A percentile compares a stretch with the other conserved stretches of the same genome.
Conservation (phyloP, 2,113 vertebrate species). For the Budorcas taxicolor region DNA sequence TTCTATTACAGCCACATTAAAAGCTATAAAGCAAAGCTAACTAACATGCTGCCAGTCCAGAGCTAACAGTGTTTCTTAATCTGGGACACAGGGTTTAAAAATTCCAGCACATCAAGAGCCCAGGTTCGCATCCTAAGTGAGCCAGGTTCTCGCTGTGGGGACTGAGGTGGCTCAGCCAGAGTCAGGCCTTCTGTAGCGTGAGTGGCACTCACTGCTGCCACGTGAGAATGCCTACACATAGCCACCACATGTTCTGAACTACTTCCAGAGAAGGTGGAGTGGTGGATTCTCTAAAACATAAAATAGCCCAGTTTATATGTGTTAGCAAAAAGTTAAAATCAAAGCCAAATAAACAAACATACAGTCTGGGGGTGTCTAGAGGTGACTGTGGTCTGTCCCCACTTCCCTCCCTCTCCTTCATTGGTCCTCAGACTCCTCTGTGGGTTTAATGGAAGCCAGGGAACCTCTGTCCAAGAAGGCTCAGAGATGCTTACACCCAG, state of each 20-base stretch:
- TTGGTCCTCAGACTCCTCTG: background rate
- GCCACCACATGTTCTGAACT: background rate
- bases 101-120: background rate
- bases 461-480: background rate
- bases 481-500: background rate
- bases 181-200: background rate
- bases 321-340: background rate
- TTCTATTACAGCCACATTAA: background rate
- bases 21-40: background rate
- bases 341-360: background rate
- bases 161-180: background rate
- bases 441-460: background rate
- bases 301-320: background rate
- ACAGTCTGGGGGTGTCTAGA: background rate
- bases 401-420: background rate
- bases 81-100: background rate
- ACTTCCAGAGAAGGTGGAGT: background rate
- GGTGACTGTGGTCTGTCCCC: background rate
- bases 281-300: background rate
- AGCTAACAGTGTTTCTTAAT: background rate
- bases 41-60: background rate
- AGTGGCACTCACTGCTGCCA: fast-evolving
- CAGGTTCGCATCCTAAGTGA: background rate
- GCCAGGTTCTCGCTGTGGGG: background rate
- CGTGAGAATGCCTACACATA: too few relatives aligned